Conservation (phyloP, 2,888 invertebrate genomes). For the Nebria brevicollis region DNA sequence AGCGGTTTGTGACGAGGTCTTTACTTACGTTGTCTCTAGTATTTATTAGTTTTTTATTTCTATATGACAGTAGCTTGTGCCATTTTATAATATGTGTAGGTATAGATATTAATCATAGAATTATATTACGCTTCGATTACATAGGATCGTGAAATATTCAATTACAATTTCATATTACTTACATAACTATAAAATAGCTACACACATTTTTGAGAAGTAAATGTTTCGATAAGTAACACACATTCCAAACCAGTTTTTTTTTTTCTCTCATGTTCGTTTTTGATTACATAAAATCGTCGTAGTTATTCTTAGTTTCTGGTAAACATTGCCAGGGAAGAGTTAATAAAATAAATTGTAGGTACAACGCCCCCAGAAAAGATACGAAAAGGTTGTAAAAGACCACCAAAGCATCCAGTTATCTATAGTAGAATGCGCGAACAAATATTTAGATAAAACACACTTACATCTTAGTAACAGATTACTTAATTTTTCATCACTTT, state of each 20-base stretch:
- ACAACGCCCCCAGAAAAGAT: constrained; percentile 15
- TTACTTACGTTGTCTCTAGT: too few relatives aligned
- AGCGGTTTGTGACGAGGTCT: too few relatives aligned
- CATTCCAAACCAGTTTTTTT: constrained; percentile 13
- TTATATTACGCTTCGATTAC: too few relatives aligned
- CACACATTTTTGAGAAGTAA: background rate
- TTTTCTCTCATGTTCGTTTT: background rate
- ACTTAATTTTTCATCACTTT: too few relatives aligned
- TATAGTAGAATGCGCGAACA: constrained; percentile 19
- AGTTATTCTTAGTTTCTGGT: constrained; percentile 8
- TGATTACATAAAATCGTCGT: constrained; percentile 17
- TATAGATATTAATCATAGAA: too few relatives aligned
- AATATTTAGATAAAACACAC: constrained; percentile 35
- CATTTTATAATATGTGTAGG: too few relatives aligned
- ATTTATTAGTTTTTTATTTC: too few relatives aligned
- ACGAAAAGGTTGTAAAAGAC: background rate
- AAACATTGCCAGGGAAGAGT: constrained; percentile 25
- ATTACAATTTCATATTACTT: too few relatives aligned
- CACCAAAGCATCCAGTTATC: background rate
- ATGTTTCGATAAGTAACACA: background rate
- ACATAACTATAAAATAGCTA: too few relatives aligned
- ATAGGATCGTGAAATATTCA: too few relatives aligned
- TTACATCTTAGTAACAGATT: too few relatives aligned
- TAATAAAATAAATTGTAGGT: constrained; percentile 38
- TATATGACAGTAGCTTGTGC: too few relatives aligned